These are phyloP conservation scores for Pyrocoelia pectoralis DNA, from an alignment of 2,888 invertebrate genomes.

Conservation along the genomic window DNA sequence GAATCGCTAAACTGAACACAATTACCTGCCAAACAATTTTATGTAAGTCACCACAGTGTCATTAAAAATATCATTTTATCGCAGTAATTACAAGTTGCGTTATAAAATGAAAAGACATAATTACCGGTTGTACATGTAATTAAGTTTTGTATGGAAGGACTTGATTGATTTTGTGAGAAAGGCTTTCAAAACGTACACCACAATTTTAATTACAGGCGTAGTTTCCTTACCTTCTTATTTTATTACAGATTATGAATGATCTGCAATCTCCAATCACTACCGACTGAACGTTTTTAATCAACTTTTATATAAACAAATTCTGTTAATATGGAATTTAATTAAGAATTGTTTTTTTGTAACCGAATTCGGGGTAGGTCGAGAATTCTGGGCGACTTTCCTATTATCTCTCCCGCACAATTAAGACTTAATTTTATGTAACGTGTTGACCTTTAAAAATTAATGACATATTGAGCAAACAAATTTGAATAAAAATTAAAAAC, in stretches of 20 bases:
- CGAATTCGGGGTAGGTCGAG: too few relatives aligned
- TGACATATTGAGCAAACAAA: too few relatives aligned
- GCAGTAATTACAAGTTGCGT: not conserved
- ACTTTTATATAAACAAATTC: not conserved
- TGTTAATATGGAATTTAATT: too few relatives aligned
- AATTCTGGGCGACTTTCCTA: too few relatives aligned
- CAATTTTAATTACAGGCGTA: conserved; percentile 3
- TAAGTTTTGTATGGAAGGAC: conserved; percentile 4
- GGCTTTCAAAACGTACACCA: not conserved
- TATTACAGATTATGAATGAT: not conserved
- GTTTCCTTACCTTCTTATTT: not conserved
- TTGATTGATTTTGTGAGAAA: conserved; percentile 10
- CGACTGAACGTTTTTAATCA: not conserved
- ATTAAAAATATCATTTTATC: not conserved
- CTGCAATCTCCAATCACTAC: not conserved
- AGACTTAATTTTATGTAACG: too few relatives aligned
- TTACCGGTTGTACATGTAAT: not conserved
- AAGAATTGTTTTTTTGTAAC: too few relatives aligned
- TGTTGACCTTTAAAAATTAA: too few relatives aligned
- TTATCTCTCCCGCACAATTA: too few relatives aligned
- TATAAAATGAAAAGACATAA: not conserved
- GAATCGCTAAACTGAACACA: too few relatives aligned
- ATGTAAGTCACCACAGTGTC: too few relatives aligned
- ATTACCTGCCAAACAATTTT: too few relatives aligned
- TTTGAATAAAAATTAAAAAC: too few relatives aligned